Evolutionary conservation across 2,113 vertebrate species (phyloP).

Genomic region (Sebastes fasciatus): DNA sequence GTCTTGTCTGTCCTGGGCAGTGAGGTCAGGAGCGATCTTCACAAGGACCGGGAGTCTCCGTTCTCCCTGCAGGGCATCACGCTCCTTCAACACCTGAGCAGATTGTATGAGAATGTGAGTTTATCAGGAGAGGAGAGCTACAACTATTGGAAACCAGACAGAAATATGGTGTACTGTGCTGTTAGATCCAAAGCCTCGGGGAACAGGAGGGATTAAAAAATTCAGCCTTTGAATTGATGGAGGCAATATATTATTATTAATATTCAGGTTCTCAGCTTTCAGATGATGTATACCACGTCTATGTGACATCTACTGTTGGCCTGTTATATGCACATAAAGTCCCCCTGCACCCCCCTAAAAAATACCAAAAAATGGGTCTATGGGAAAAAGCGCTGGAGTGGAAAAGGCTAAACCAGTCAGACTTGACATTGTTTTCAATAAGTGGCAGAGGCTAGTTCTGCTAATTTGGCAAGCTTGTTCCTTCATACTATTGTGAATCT

Average conservation of each 20-base stretch:
- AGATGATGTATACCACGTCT: too few relatives aligned
- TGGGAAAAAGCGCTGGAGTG: too few relatives aligned
- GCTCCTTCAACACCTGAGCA: constrained; percentile 89
- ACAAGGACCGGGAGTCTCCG: constrained; percentile 89
- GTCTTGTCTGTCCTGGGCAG: constrained; percentile 89
- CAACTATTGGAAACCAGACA: background rate
- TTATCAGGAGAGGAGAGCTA: background rate
- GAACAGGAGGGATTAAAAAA: background rate
- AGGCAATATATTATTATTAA: too few relatives aligned
- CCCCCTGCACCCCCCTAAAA: too few relatives aligned
- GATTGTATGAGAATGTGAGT: constrained; percentile 4
- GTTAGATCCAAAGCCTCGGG: background rate
- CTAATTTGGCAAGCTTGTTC: background rate
- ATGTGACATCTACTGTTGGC: too few relatives aligned
- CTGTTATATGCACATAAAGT: too few relatives aligned
- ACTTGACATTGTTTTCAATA: background rate
- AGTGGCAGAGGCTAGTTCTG: background rate
- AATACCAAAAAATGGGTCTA: too few relatives aligned
- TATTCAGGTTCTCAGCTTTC: too few relatives aligned
- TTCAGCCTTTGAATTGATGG: background rate
- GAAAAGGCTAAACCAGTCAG: too few relatives aligned
- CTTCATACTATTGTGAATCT: background rate
- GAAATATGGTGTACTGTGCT: background rate
- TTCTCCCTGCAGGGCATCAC: constrained; percentile 82
- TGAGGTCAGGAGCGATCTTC: constrained; percentile 96